Evolutionary conservation across 1,140 invertebrate species (phyloP).

Genomic region (Aphis gossypii): DNA sequence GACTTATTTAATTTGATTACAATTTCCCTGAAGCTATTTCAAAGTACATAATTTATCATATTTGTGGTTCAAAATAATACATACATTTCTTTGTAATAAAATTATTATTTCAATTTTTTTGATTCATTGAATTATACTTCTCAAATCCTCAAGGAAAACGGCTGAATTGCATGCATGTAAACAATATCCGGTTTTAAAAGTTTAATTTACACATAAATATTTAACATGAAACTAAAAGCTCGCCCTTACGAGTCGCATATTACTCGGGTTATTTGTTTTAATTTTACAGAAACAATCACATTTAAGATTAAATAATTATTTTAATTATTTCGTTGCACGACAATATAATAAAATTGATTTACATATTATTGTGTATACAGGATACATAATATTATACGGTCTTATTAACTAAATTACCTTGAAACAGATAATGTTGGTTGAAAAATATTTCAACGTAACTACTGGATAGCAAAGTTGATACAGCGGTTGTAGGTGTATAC

Average conservation of each 20-base stretch:
- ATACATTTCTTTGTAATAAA: no score
- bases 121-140: not conserved
- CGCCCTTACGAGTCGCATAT: not conserved
- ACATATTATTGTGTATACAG: not conserved
- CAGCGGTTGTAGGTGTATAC: not conserved
- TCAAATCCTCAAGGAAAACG: not conserved
- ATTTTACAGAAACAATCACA: not conserved
- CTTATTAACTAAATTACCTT: no score
- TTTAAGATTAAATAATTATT: not conserved
- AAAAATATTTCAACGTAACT: not conserved
- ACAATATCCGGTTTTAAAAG: not conserved
- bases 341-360: not conserved
- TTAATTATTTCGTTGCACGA: not conserved
- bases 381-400: no score
- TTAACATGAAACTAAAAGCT: not conserved
- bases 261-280: not conserved
- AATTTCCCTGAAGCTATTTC: not conserved
- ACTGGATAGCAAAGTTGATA: not conserved
- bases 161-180: not conserved
- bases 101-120: not conserved
- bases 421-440: not conserved
- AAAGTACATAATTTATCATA: not conserved
- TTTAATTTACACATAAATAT: not conserved
- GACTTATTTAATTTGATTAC: not conserved
- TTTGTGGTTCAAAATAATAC: not conserved